Evolutionary conservation across 2,797 vertebrate genomes (phyloP), one percentile per base, ranked within the genome.

Genomic region (Decapterus maruadsi): DNA sequence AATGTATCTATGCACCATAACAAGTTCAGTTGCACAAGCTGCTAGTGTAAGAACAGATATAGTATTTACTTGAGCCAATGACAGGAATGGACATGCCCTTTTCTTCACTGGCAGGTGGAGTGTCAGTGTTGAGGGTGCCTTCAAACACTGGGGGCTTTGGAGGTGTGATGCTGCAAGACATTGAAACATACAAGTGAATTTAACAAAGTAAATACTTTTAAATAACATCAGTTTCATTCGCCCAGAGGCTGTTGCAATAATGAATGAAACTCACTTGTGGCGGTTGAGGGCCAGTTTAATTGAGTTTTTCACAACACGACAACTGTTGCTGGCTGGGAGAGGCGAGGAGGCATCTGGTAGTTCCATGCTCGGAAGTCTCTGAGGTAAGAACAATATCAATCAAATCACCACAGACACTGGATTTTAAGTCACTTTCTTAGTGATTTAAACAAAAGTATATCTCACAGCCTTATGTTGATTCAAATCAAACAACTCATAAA

Each of bases 281-380:
- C 96, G 96, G 80, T 99, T 99, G 77, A 99, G 97, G 36, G 98
- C 99, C 87, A 99, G 94, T 89, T 98, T 97, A 89, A 99, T 99
- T 77, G 98, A 99, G 90, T 99, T 99, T 88, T 99, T 99, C 80
- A 99, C 96, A 22, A 99, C 96, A 31, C 97, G 96, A 68, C 92
- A 93, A 40, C 86, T 93, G 82, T 96, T 97, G 87, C 94, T 99
- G 83, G 96, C 94, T 66, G 98, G 98, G 75, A 98, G 90, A 40
- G 98, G 98, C 40, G 98, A 98, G 38, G 97, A 98, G 59, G 96
- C 95, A 81, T 99, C 98, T 64, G 98, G 97, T 72, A 99, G 95
- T 91, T 99, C 98, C 94, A 98, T 98, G 93, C 97, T 99, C 85
- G 97, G 93, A 89, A 98, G 96, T 94, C 97, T 96, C 98, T 99